Percentiles rank a stretch among this genome's conserved stretches.
Conservation (phyloP, 2,113 vertebrate species). For the Antennarius striatus region DNA sequence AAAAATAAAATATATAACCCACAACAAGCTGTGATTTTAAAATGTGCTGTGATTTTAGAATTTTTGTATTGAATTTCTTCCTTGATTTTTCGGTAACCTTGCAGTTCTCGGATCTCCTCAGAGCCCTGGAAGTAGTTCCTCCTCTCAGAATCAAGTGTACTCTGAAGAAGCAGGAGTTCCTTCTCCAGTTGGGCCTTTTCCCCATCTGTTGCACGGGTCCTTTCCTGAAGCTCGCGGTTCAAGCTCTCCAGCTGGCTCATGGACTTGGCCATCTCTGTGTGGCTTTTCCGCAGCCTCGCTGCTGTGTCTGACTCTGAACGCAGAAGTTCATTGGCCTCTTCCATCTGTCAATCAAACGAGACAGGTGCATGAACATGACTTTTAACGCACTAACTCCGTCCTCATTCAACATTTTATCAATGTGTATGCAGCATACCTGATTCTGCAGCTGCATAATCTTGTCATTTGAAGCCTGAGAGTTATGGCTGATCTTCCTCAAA, state of each 20-base stretch:
- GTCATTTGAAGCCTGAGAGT: conserved; percentile 93
- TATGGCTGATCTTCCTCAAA: conserved; percentile 92
- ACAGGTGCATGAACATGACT: neutral
- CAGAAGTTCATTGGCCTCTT: conserved; percentile 94
- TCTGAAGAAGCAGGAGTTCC: conserved; percentile 91
- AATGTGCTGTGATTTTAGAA: too few relatives aligned
- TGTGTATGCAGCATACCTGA: conserved; percentile 80
- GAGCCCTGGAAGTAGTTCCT: conserved; percentile 93
- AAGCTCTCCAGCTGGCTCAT: conserved; percentile 89
- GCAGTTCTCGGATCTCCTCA: conserved; percentile 94
- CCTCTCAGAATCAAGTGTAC: conserved; percentile 90
- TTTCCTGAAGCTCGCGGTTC: conserved; percentile 94
- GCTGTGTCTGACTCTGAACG: conserved; percentile 95
- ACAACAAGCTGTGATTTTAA: too few relatives aligned
- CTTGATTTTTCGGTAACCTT: conserved; percentile 81
- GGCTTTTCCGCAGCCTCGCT: conserved; percentile 90
- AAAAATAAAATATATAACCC: neutral
- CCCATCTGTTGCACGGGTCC: conserved; percentile 81
- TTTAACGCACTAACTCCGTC: neutral
- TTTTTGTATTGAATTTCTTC: neutral
- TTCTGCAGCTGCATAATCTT: conserved; percentile 94
- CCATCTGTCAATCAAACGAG: conserved; percentile 79
- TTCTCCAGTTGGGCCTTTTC: conserved; percentile 88
- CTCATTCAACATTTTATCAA: neutral
- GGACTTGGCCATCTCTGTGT: conserved; percentile 92